phyloP scores from a whole-genome alignment of 2,888 invertebrate species.

The Crematogaster levior region DNA sequence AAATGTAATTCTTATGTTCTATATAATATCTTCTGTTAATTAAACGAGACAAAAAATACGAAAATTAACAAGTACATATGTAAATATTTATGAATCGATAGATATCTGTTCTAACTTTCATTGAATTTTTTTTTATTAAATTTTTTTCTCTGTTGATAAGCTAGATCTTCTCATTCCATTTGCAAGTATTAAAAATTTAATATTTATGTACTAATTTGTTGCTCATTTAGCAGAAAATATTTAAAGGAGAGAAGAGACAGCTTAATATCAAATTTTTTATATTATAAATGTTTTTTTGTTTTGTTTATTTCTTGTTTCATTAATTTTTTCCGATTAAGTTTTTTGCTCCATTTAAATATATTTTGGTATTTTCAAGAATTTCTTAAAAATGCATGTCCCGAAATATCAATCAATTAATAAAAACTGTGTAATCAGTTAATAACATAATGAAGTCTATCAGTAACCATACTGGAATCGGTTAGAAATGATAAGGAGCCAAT shows the following conservation, averaged over 20 bases:
- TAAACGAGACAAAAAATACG: too few species aligned
- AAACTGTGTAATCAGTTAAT: not conserved
- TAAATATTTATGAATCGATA: too few species aligned
- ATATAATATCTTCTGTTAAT: not conserved
- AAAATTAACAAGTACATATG: too few species aligned
- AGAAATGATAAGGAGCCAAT: not conserved
- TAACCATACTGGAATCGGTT: not conserved
- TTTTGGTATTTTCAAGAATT: not conserved
- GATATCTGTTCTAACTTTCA: too few species aligned
- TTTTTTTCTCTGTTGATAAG: too few species aligned
- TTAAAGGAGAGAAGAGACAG: not conserved
- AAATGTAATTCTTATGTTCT: not conserved
- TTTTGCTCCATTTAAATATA: not conserved
- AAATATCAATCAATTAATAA: not conserved
- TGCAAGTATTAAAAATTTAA: too few species aligned
- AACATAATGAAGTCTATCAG: not conserved
- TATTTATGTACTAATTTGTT: not conserved
- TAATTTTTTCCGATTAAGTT: not conserved
- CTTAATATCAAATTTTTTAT: not conserved
- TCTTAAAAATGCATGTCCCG: not conserved
- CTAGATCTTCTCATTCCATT: too few species aligned
- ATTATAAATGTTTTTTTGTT: not conserved
- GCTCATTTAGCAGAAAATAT: not conserved
- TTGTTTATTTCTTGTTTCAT: not conserved
- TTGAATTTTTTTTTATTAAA: slow-evolving; percentile 1